These are phyloP conservation scores for Himalopsyche phryganea DNA, from an alignment of 1,140 invertebrate species.

Conservation along the genomic window DNA sequence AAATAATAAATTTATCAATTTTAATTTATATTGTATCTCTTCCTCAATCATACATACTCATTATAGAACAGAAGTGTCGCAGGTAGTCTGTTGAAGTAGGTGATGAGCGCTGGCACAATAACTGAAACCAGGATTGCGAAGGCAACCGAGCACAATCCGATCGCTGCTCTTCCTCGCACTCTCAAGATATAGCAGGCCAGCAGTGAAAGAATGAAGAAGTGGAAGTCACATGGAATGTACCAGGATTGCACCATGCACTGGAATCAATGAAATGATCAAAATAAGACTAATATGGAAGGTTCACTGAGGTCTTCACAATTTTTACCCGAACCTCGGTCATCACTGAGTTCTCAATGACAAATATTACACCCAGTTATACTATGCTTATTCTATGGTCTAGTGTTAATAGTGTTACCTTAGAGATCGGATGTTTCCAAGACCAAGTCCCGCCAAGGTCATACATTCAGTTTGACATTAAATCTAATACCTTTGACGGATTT, in stretches of 20 bases:
- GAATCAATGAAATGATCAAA: too few species aligned
- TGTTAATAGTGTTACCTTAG: too few species aligned
- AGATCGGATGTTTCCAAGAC: too few species aligned
- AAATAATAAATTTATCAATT: too few species aligned
- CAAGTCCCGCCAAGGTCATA: too few species aligned
- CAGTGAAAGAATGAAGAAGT: slow-evolving; percentile 65
- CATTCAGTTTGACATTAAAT: too few species aligned
- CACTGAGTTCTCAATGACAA: too few species aligned
- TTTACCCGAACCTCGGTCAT: background rate
- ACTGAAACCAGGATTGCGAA: slow-evolving; percentile 37
- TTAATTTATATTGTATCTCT: too few species aligned
- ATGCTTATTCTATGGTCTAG: too few species aligned
- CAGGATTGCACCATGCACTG: slow-evolving; percentile 71
- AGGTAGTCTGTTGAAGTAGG: slow-evolving; percentile 45
- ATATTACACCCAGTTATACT: too few species aligned
- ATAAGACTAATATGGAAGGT: too few species aligned
- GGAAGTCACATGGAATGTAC: slow-evolving; percentile 76
- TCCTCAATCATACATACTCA: slow-evolving; percentile 49
- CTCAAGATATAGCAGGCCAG: slow-evolving; percentile 55
- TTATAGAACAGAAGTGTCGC: slow-evolving; percentile 52
- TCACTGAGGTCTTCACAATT: background rate
- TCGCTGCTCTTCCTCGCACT: slow-evolving; percentile 32
- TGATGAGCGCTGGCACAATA: slow-evolving; percentile 48
- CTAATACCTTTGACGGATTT: too few species aligned
- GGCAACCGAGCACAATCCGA: slow-evolving; percentile 31